phyloP scores from a whole-genome alignment of 2,113 vertebrate genomes.

The Centropus bengalensis region DNA sequence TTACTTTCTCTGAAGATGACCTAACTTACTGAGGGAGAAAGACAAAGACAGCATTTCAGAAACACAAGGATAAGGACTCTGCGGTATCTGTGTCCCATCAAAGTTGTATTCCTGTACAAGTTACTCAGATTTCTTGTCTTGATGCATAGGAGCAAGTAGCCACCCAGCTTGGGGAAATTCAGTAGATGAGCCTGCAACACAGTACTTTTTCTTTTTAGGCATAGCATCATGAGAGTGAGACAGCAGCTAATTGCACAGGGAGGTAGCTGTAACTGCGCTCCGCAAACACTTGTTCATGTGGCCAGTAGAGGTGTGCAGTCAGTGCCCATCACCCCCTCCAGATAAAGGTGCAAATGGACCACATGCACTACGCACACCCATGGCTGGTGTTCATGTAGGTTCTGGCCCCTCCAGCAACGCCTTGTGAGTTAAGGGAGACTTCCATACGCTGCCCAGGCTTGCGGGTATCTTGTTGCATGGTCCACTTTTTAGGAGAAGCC shows the following conservation, averaged over 20 bases:
- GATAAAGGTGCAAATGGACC: neutral
- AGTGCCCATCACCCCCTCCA: neutral
- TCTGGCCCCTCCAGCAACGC: neutral
- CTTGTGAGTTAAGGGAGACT: neutral
- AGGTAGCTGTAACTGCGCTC: too few relatives aligned
- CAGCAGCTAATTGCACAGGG: neutral
- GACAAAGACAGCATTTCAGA: neutral
- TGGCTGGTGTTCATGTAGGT: accelerated
- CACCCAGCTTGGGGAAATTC: neutral
- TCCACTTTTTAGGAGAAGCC: neutral
- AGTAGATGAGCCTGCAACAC: neutral
- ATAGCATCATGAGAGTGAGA: accelerated
- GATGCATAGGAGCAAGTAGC: neutral
- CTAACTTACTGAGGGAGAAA: neutral
- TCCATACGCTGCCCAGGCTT: accelerated
- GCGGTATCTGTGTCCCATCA: neutral
- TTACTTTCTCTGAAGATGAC: neutral
- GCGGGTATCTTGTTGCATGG: neutral
- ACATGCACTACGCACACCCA: too few relatives aligned
- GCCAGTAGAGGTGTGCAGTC: too few relatives aligned
- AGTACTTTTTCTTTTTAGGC: neutral
- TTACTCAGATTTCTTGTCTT: too few relatives aligned
- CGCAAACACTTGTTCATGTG: neutral
- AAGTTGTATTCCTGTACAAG: neutral
- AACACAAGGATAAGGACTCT: neutral